Evolutionary conservation across 2,113 vertebrate genomes (phyloP).

Genomic region (Oreochromis niloticus): DNA sequence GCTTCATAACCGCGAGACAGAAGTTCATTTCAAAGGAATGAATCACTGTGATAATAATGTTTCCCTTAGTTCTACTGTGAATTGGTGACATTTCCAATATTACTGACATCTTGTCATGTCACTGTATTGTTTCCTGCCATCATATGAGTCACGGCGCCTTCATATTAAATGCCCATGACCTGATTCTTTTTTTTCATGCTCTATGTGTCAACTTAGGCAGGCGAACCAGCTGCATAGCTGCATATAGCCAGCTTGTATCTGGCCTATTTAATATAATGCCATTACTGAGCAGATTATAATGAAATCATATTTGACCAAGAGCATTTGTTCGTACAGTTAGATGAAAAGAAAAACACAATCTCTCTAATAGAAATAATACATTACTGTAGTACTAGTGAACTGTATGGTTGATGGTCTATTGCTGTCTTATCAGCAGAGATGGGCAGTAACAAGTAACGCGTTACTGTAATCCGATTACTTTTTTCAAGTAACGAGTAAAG

Average conservation of each 20-base stretch:
- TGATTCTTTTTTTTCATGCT: background rate
- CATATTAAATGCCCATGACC: constrained; percentile 11
- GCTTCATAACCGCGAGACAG: background rate
- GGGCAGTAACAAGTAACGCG: too few species aligned
- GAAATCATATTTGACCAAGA: background rate
- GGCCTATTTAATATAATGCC: constrained; percentile 19
- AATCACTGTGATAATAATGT: background rate
- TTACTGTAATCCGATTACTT: too few species aligned
- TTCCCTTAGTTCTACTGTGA: background rate
- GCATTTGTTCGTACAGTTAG: background rate
- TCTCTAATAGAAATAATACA: background rate
- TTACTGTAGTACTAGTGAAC: background rate
- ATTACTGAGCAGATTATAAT: constrained; percentile 36
- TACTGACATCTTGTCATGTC: background rate
- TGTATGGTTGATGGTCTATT: background rate
- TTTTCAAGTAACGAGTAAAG: too few species aligned
- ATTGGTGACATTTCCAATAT: background rate
- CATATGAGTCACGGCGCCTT: background rate
- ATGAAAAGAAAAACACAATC: constrained; percentile 12
- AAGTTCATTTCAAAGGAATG: background rate
- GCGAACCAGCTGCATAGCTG: background rate
- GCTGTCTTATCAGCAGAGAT: background rate
- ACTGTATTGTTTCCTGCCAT: background rate
- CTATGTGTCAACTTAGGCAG: background rate
- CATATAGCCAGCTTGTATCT: background rate